phyloP scores from a whole-genome alignment of 2,888 invertebrate genomes.

The Coelopa pilipes region DNA sequence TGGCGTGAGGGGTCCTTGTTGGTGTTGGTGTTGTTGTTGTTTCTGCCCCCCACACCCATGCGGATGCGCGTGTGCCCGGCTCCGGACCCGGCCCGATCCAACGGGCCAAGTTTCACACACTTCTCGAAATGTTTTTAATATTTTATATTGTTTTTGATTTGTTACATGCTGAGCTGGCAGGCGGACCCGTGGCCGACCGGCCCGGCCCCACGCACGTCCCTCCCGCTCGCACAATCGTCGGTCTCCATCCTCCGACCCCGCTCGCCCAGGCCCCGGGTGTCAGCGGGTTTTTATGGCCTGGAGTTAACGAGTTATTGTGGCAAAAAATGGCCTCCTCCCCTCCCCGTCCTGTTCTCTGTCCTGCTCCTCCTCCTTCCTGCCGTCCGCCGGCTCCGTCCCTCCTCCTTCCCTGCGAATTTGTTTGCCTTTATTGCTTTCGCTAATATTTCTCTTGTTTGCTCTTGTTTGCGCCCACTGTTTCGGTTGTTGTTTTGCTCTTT shows the following conservation, averaged over 20 bases:
- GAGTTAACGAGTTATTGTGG: conserved; percentile 27
- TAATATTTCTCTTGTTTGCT: too few species aligned
- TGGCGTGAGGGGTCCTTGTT: not conserved
- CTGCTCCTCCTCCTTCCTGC: too few species aligned
- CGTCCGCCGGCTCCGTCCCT: too few species aligned
- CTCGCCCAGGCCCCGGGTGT: not conserved
- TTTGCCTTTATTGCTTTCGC: too few species aligned
- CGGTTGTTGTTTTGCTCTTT: too few species aligned
- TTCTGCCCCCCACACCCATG: not conserved
- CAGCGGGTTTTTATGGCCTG: conserved; percentile 14
- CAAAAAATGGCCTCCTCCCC: not conserved
- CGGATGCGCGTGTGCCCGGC: not conserved
- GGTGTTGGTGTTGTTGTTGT: not conserved
- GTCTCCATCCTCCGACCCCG: too few species aligned
- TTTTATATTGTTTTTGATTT: conserved; percentile 32
- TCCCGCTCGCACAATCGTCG: not conserved
- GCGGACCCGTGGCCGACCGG: not conserved
- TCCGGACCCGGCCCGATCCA: not conserved
- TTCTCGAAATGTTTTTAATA: conserved; percentile 28
- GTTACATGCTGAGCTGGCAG: conserved; percentile 25
- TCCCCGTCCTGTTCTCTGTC: too few species aligned
- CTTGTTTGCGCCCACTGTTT: too few species aligned
- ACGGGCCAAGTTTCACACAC: conserved; percentile 16
- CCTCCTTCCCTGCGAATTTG: too few species aligned
- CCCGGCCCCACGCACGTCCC: not conserved